phyloP scores from a whole-genome alignment of 2,113 vertebrate genomes.

The Pungitius pungitius region DNA sequence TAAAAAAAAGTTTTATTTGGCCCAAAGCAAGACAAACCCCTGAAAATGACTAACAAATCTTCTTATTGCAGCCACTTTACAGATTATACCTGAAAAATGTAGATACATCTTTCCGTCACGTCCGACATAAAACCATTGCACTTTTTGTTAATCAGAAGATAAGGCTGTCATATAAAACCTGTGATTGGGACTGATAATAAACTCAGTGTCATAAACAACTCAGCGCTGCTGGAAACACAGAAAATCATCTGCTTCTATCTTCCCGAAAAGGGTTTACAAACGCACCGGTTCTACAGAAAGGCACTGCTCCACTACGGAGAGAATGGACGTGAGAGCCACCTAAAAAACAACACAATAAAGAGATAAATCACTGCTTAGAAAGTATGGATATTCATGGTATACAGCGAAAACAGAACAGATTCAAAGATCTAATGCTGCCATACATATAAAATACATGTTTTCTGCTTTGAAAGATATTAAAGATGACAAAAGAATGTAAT shows the following conservation, averaged over 20 bases:
- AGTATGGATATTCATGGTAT: background rate
- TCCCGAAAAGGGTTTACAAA: slow-evolving; percentile 15
- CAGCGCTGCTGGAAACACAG: background rate
- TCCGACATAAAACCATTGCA: background rate
- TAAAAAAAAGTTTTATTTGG: slow-evolving; percentile 55
- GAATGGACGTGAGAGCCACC: slow-evolving; percentile 11
- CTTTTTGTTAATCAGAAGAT: background rate
- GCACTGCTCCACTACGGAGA: slow-evolving; percentile 53
- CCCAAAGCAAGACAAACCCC: slow-evolving; percentile 46
- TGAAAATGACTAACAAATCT: slow-evolving; percentile 28
- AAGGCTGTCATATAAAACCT: background rate
- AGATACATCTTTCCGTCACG: slow-evolving; percentile 11
- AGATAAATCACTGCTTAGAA: background rate
- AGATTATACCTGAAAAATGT: slow-evolving; percentile 33
- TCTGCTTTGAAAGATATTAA: background rate
- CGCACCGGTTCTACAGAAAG: slow-evolving; percentile 43
- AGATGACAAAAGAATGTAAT: background rate
- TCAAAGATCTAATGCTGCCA: background rate
- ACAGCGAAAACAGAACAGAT: background rate
- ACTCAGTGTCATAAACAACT: slow-evolving; percentile 6
- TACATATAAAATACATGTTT: background rate
- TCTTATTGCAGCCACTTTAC: slow-evolving; percentile 10
- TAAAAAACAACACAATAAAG: background rate
- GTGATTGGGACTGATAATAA: slow-evolving; percentile 2
- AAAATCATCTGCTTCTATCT: background rate